Evolutionary conservation across 35 echinoderm and acorn worm genomes (phyloP).

Genomic region (Stichopus chloronotus): DNA sequence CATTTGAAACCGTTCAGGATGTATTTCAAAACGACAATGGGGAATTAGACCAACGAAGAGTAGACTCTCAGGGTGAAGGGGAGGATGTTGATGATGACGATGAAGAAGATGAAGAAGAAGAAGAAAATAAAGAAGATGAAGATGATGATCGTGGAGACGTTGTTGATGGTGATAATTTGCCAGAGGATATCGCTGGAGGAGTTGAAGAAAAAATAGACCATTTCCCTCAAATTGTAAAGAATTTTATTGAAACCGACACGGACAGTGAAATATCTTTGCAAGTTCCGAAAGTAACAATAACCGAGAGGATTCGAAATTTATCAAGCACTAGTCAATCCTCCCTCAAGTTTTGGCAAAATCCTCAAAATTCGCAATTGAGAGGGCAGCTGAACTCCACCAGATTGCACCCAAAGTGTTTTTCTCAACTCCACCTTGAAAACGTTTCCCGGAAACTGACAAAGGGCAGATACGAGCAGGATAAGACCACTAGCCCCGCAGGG

Average conservation of each 20-base stretch:
- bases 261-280: constrained; percentile 1
- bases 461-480: constrained; percentile 12
- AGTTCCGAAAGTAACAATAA: constrained; percentile 25
- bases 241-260: background rate
- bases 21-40: background rate
- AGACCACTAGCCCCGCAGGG: background rate
- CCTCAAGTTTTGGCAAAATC: constrained; percentile 10
- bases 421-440: constrained; percentile 21
- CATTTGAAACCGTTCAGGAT: background rate
- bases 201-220: constrained; percentile 24
- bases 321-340: constrained; percentile 27
- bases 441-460: background rate
- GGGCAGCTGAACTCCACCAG: constrained; percentile 7
- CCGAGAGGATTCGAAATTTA: background rate
- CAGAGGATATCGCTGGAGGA: background rate
- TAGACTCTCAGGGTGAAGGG: background rate
- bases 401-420: constrained; percentile 34
- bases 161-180: background rate
- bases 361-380: constrained; percentile 6
- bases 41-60: background rate
- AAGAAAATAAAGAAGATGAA: background rate
- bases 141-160: background rate
- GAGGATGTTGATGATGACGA: background rate
- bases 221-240: background rate
- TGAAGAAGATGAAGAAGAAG: background rate